Conservation (phyloP, 2,888 invertebrate genomes). For the Tanaodytes sp. region DNA sequence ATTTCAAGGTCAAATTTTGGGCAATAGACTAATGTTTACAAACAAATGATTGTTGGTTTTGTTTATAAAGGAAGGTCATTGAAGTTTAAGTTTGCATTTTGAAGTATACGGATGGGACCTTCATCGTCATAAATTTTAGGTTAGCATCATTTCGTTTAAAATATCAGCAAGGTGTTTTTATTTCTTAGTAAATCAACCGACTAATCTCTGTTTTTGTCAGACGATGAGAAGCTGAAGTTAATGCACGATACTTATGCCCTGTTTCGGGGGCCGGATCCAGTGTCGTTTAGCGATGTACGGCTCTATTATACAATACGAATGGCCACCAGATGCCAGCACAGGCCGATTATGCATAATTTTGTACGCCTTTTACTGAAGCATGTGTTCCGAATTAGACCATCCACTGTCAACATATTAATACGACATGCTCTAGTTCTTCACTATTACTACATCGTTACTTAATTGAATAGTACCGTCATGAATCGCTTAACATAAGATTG, state of each 20-base stretch:
- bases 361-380: constrained; percentile 61
- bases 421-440: constrained; percentile 28
- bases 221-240: constrained; percentile 35
- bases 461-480: no score
- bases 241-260: constrained; percentile 33
- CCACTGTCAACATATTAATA: constrained; percentile 61
- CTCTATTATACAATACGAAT: constrained; percentile 56
- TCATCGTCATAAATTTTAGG: no score
- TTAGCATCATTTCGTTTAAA: no score
- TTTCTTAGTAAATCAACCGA: background rate
- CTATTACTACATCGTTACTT: background rate
- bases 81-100: no score
- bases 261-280: constrained; percentile 46
- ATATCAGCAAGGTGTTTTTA: no score
- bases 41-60: no score
- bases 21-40: no score
- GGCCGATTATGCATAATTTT: constrained; percentile 69
- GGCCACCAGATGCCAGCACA: constrained; percentile 61
- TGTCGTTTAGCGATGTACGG: constrained; percentile 50
- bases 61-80: no score
- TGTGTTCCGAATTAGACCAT: constrained; percentile 66
- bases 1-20: no score
- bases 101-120: no score
- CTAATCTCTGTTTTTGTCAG: constrained; percentile 34
- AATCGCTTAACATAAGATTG: no score